Evolutionary conservation across 2,797 vertebrate species (phyloP).

Genomic region (Urosaurus nigricauda): DNA sequence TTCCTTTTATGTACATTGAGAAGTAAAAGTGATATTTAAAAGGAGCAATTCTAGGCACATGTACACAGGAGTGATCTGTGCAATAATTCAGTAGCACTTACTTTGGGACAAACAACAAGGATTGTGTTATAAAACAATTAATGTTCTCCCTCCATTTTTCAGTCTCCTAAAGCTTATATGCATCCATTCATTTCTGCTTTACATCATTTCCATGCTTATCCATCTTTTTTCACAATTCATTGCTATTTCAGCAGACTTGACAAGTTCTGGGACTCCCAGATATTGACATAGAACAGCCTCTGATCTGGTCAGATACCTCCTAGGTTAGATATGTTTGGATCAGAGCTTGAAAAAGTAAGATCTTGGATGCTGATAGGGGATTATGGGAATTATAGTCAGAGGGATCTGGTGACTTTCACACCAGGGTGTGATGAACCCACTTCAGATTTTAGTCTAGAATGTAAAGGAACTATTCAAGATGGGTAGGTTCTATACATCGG

Average conservation of each 20-base stretch:
- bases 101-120: too few species aligned
- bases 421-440: too few species aligned
- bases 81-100: neutral
- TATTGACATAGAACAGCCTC: neutral
- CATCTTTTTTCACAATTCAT: neutral
- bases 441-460: too few species aligned
- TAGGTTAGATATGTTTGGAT: too few species aligned
- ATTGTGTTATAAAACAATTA: neutral
- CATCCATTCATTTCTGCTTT: neutral
- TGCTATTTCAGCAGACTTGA: neutral
- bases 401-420: too few species aligned
- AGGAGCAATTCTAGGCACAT: neutral
- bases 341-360: too few species aligned
- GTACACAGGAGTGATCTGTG: neutral
- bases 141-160: neutral
- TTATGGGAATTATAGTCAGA: too few species aligned
- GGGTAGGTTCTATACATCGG: too few species aligned
- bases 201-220: neutral
- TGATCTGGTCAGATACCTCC: neutral
- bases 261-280: neutral
- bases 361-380: too few species aligned
- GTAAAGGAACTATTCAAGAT: too few species aligned
- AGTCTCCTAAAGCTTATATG: neutral
- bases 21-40: neutral
- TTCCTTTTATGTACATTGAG: neutral